phyloP scores from a whole-genome alignment of 2,888 invertebrate species.

The Nomada lathburiana region DNA sequence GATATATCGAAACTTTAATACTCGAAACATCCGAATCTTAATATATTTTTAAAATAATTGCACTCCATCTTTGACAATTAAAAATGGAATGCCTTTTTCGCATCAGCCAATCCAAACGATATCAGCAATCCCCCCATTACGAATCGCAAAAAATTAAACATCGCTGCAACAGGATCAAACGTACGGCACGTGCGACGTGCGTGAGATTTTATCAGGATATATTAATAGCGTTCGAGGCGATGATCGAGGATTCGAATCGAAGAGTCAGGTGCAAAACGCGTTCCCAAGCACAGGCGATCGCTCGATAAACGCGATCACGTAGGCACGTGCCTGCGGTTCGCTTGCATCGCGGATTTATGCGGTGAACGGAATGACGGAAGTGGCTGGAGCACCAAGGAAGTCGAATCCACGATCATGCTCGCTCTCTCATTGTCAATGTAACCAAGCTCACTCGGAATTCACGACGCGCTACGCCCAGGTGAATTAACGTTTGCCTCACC shows the following conservation, averaged over 20 bases:
- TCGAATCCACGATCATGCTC: conserved; percentile 44
- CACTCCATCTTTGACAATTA: too few species aligned
- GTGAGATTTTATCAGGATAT: neutral
- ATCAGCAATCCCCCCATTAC: too few species aligned
- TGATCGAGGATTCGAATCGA: conserved; percentile 3
- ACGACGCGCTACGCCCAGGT: conserved; percentile 9
- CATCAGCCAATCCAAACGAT: too few species aligned
- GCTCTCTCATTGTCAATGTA: conserved; percentile 57
- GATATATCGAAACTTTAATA: too few species aligned
- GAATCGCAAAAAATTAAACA: too few species aligned
- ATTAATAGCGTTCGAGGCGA: neutral
- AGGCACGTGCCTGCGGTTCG: conserved; percentile 48
- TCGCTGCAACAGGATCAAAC: too few species aligned
- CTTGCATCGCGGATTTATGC: conserved; percentile 46
- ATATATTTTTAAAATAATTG: too few species aligned
- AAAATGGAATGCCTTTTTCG: too few species aligned
- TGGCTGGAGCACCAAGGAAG: conserved; percentile 45
- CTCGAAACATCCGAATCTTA: too few species aligned
- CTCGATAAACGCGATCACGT: conserved; percentile 48
- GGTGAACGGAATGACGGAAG: conserved; percentile 57
- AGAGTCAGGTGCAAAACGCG: conserved; percentile 18
- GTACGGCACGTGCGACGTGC: too few species aligned
- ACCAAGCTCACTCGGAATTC: conserved; percentile 45
- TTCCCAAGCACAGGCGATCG: conserved; percentile 35
- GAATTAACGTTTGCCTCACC: conserved; percentile 50